phyloP scores from a whole-genome alignment of 92 coral and sea anemone genomes.

The Zoanthus gigantus region DNA sequence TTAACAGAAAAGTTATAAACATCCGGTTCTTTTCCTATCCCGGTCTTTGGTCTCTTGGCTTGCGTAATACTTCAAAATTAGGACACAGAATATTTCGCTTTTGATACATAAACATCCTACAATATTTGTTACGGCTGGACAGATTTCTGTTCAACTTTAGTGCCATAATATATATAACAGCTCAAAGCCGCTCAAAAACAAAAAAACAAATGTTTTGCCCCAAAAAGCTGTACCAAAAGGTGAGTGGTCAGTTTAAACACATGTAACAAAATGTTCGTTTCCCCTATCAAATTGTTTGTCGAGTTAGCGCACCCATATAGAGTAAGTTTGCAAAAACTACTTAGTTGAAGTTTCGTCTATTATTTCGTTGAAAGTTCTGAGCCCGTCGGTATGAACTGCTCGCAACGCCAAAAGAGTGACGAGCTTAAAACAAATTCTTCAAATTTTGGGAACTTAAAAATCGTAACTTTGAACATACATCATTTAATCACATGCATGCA shows the following conservation, averaged over 20 bases:
- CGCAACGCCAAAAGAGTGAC: no score
- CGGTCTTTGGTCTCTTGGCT: background rate
- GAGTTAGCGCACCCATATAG: background rate
- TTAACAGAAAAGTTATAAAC: background rate
- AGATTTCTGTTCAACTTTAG: background rate
- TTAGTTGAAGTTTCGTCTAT: no score
- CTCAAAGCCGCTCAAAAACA: background rate
- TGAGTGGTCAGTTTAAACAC: background rate
- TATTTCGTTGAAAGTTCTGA: no score
- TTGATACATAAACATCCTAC: background rate
- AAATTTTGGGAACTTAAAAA: background rate
- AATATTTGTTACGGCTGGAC: background rate
- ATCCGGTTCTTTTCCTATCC: constrained; percentile 31
- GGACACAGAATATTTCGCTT: constrained; percentile 21
- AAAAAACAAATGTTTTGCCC: background rate
- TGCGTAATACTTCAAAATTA: constrained; percentile 14
- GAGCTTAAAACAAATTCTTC: no score
- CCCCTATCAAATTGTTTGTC: no score
- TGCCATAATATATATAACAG: background rate
- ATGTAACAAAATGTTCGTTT: no score
- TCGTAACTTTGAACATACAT: background rate
- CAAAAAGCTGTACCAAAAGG: background rate
- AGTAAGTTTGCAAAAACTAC: no score
- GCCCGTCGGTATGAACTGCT: no score
- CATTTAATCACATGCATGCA: no score